phyloP scores from a whole-genome alignment of 2,113 vertebrate species.

The Melozone crissalis region DNA sequence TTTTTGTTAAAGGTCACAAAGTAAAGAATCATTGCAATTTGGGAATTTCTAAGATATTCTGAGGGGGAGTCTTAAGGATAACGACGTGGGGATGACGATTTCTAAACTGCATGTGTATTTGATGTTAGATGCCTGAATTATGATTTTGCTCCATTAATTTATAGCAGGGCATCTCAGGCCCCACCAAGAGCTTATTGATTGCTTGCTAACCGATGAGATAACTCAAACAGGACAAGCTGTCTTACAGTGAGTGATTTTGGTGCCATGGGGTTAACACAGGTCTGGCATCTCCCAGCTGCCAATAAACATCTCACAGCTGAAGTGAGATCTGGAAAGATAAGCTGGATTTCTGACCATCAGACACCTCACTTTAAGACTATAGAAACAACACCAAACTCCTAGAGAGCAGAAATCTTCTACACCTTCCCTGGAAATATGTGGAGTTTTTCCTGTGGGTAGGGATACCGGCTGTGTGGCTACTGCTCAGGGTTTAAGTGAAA shows the following conservation, averaged over 20 bases:
- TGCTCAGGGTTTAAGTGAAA: neutral
- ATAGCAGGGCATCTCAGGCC: neutral
- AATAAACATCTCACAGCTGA: neutral
- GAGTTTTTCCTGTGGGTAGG: neutral
- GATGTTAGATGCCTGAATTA: neutral
- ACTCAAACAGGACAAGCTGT: neutral
- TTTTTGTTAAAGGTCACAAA: neutral
- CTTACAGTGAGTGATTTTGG: neutral
- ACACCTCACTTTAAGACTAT: neutral
- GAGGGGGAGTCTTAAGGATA: neutral
- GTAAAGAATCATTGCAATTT: neutral
- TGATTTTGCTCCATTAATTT: neutral
- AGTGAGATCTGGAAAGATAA: neutral
- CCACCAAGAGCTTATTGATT: neutral
- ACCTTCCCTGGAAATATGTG: neutral
- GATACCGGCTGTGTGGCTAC: neutral
- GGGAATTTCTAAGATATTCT: neutral
- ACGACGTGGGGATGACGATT: neutral
- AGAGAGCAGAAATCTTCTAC: neutral
- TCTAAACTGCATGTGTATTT: neutral
- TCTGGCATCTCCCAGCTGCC: neutral
- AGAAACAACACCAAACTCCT: neutral
- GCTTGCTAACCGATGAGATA: accelerated
- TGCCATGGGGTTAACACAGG: neutral
- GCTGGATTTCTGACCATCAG: neutral